Conservation (phyloP, 2,888 invertebrate species). For the Anarsia innoxiella region DNA sequence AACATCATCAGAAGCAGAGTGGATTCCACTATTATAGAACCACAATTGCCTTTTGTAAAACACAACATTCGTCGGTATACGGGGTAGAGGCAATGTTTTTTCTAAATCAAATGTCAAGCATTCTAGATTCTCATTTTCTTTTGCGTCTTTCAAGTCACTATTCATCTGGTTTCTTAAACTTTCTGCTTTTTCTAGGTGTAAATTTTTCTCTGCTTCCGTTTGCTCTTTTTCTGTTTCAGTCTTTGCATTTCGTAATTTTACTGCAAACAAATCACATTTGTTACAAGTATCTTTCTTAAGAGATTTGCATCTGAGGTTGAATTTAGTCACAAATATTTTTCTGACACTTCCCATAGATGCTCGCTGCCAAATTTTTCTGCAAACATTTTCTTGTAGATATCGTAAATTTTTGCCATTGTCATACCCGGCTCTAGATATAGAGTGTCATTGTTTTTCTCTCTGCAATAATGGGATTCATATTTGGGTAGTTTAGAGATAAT, state of each 20-base stretch:
- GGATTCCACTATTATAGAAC: slow-evolving; percentile 18
- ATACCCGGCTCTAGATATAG: slow-evolving; percentile 7
- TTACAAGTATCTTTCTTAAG: background rate
- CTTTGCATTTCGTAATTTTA: too few species aligned
- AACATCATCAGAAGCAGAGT: slow-evolving; percentile 13
- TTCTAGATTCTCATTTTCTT: slow-evolving; percentile 14
- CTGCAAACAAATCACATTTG: background rate
- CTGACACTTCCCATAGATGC: background rate
- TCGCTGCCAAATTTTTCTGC: background rate
- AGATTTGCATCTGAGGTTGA: background rate
- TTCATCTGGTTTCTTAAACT: slow-evolving; percentile 15
- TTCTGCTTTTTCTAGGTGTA: slow-evolving; percentile 16
- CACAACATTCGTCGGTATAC: slow-evolving; percentile 17
- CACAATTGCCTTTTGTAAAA: slow-evolving; percentile 20
- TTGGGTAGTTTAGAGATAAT: slow-evolving; percentile 6
- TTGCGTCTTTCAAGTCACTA: slow-evolving; percentile 15
- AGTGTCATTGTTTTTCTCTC: slow-evolving; percentile 1
- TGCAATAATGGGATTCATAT: slow-evolving; percentile 12
- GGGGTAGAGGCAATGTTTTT: slow-evolving; percentile 18
- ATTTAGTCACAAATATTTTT: background rate
- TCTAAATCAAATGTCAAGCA: slow-evolving; percentile 19
- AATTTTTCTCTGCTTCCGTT: slow-evolving; percentile 8
- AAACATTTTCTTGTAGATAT: background rate
- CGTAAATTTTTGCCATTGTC: background rate
- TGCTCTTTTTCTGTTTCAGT: slow-evolving; percentile 11